phyloP scores from a whole-genome alignment of 2,797 vertebrate genomes.

The Pseudomugil tenellus region DNA sequence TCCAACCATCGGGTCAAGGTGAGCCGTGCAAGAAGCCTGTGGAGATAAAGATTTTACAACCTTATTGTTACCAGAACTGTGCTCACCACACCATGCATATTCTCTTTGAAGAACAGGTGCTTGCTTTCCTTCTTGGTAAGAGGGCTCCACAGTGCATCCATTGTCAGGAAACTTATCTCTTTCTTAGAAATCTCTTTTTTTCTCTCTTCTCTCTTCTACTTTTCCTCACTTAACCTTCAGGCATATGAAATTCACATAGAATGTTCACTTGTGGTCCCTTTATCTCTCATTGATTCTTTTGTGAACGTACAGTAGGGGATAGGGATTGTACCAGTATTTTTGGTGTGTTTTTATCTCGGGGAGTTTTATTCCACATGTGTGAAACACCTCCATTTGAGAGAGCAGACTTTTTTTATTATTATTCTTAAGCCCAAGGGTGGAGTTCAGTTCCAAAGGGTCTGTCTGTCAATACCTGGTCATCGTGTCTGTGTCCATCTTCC shows the following conservation, averaged over 20 bases:
- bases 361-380: constrained; percentile 52
- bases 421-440: constrained; percentile 63
- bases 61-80: constrained; percentile 69
- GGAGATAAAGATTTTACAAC: constrained; percentile 76
- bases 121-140: constrained; percentile 51
- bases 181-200: constrained; percentile 52
- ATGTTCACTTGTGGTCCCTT: constrained; percentile 59
- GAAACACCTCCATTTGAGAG: constrained; percentile 64
- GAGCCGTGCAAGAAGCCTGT: constrained; percentile 66
- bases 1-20: constrained; percentile 74
- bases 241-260: constrained; percentile 71
- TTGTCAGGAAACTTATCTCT: constrained; percentile 64
- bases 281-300: constrained; percentile 73
- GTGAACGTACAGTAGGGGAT: constrained; percentile 55
- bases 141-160: constrained; percentile 57
- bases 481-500: constrained; percentile 77
- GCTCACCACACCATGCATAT: constrained; percentile 72
- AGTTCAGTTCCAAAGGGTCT: constrained; percentile 60
- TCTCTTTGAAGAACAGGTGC: constrained; percentile 74
- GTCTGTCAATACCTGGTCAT: constrained; percentile 78
- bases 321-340: constrained; percentile 34
- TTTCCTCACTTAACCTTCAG: constrained; percentile 75
- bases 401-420: constrained; percentile 62
- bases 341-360: constrained; percentile 34
- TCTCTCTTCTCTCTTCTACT: constrained; percentile 49